phyloP scores from a whole-genome alignment of 2,797 vertebrate species.

The Heteromormyrus szaboi region DNA sequence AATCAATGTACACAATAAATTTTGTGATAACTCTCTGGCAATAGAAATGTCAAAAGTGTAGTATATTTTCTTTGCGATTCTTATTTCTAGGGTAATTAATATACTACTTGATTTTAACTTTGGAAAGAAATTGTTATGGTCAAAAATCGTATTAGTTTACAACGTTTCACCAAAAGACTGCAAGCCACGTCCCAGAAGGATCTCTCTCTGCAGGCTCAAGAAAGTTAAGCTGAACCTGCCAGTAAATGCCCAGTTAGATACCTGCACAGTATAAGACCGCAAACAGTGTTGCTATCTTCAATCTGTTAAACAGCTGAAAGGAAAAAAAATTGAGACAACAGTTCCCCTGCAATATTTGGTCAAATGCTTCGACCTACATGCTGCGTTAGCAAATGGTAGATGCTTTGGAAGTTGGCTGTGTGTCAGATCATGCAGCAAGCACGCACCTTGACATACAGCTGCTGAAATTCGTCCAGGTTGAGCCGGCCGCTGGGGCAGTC shows the following conservation, averaged over 20 bases:
- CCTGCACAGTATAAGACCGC: background rate
- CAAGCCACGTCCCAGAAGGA: background rate
- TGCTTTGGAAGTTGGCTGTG: background rate
- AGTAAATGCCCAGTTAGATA: background rate
- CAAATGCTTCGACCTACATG: background rate
- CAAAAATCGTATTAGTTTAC: background rate
- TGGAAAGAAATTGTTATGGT: background rate
- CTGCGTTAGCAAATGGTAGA: background rate
- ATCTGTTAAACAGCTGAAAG: background rate
- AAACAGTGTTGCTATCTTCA: background rate
- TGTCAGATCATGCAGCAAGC: background rate
- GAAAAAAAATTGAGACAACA: background rate
- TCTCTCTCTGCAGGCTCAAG: background rate
- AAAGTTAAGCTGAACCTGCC: background rate
- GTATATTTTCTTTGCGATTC: background rate
- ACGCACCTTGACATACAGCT: conserved; percentile 95
- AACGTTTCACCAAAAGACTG: background rate
- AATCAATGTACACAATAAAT: background rate
- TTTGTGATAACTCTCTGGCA: background rate
- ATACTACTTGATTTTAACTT: background rate
- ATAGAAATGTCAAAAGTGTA: background rate
- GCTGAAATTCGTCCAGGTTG: conserved; percentile 97
- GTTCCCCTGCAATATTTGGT: background rate
- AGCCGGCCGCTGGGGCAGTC: conserved; percentile 94
- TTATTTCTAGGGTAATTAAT: background rate